A percentile compares a stretch with the other conserved stretches of the same genome.
These are phyloP conservation scores for Manis javanica DNA, from an alignment of 2,797 vertebrate genomes.

Conservation along the genomic window DNA sequence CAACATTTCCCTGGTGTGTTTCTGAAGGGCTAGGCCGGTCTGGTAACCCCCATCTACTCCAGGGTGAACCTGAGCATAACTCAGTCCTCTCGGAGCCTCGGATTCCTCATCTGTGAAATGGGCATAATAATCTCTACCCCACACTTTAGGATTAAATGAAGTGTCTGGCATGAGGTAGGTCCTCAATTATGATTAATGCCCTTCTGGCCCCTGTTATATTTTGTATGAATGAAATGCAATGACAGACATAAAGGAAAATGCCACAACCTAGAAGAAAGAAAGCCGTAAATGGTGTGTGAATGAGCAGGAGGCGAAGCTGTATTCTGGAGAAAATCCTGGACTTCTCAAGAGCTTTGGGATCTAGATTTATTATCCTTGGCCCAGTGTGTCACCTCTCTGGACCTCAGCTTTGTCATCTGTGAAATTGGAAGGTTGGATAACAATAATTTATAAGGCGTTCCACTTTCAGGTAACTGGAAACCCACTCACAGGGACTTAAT, in stretches of 20 bases:
- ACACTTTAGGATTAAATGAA: neutral
- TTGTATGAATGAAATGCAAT: neutral
- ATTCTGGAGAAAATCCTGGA: no score
- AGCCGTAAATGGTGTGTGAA: fast-evolving
- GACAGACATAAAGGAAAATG: neutral
- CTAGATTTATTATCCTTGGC: neutral
- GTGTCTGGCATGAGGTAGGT: no score
- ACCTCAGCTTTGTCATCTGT: neutral
- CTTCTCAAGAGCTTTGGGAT: neutral
- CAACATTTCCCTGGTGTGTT: neutral
- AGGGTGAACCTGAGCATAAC: neutral
- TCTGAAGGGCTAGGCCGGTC: neutral
- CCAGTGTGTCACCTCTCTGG: neutral
- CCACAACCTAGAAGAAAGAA: neutral
- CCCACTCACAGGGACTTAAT: neutral
- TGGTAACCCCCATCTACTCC: neutral
- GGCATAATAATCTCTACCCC: neutral
- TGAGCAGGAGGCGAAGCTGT: neutral
- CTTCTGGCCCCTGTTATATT: neutral
- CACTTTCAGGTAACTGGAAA: neutral
- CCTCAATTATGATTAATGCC: neutral
- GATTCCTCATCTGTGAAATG: neutral
- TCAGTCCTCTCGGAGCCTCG: neutral
- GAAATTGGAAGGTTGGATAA: neutral
- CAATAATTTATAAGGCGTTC: neutral